These are phyloP conservation scores for Monoplex corrugatus DNA, from an alignment of 2,888 invertebrate species.

Conservation along the genomic window DNA sequence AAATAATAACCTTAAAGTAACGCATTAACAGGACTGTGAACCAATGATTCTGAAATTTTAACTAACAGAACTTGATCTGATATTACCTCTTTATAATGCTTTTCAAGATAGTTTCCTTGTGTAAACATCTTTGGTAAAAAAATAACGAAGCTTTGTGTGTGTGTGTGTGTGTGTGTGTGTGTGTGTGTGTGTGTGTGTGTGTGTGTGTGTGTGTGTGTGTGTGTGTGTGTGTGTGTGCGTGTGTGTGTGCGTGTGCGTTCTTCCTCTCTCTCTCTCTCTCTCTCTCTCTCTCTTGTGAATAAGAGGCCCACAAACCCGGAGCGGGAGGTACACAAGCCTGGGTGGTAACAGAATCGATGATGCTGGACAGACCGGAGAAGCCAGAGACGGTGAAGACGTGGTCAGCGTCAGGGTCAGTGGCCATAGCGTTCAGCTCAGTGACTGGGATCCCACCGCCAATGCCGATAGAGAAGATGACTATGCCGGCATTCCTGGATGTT, in stretches of 20 bases:
- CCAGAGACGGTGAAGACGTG: conserved; percentile 13
- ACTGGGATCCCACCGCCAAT: conserved; percentile 48
- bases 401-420: background rate
- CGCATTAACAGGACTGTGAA: too few species aligned
- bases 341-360: background rate
- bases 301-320: background rate
- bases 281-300: background rate
- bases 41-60: too few species aligned
- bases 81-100: too few species aligned
- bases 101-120: too few species aligned
- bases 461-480: conserved; percentile 26
- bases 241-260: background rate
- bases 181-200: conserved; percentile 1
- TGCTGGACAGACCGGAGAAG: background rate
- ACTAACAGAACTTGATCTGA: too few species aligned
- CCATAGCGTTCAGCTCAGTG: conserved; percentile 19
- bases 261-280: too few species aligned
- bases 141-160: too few species aligned
- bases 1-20: too few species aligned
- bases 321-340: background rate
- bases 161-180: conserved; percentile 14
- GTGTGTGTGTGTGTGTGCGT: conserved; percentile 11
- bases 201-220: conserved; percentile 4
- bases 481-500: background rate
- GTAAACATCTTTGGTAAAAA: too few species aligned